Evolutionary conservation across 2,797 vertebrate genomes (phyloP), one percentile per base, ranked within the genome.

Genomic region (Dipus sagitta): DNA sequence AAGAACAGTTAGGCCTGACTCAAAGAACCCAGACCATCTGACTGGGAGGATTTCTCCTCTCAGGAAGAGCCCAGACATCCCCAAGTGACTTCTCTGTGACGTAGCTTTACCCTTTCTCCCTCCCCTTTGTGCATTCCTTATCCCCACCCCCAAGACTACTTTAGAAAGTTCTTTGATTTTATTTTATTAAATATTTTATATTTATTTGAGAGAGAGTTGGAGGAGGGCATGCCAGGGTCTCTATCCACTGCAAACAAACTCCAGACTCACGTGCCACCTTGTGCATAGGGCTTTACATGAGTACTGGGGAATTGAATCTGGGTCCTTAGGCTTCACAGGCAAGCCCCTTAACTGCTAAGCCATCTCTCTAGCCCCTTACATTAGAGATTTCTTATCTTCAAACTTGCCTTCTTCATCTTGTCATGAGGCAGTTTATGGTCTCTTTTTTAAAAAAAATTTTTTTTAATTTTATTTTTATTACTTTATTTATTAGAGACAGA

Each of bases 381-480:
- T 64, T 86, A 58, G 52, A 88, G 78, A 86, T 71, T 5, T 30
- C 52, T 78, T 92, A 4, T 81, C 42, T 87, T 88, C n/a, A 86
- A 83, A 24, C 20, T 30, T 34, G 42, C 8, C 90, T 62, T 71
- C 52, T 32, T 17, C 34, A 15, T 60, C 80, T 76, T 92, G 12
- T 24, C 54, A 67, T 67, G 60, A 30, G 21, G 26, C 17, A 42
- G 52, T 34, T 72, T 47, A 18, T 88, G 54, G 38, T n/a, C 38
- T 38, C 38, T 38, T 38, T 38, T 38, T 38, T 38, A 38, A 38
- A 38, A 38, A 3, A 38, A 38, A 38, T 38, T 38, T 38, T 38
- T 38, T 38, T 38, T 38, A 38, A 38, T 38, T 38, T 38, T 38
- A 38, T 38, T 38, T 38, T 38, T 38, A 38, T 38, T 38, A 38